Evolutionary conservation across 1,140 invertebrate species (phyloP).

Genomic region (Metopolophium dirhodum): DNA sequence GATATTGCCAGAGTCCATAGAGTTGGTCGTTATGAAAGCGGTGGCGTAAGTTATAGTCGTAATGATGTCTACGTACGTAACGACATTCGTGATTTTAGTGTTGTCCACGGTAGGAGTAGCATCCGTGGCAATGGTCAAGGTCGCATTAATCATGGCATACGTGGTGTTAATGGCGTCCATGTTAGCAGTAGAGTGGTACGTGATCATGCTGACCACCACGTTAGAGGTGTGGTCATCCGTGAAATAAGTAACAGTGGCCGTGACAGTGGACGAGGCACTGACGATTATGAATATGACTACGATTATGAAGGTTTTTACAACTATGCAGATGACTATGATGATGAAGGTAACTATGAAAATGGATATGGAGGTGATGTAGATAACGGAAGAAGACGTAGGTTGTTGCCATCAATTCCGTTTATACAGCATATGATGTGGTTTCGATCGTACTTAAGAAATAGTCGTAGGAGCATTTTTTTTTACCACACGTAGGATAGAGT

Average conservation of each 20-base stretch:
- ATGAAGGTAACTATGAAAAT: not conserved
- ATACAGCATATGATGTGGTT: not conserved
- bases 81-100: not conserved
- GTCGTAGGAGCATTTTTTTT: accelerated
- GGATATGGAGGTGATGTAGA: not conserved
- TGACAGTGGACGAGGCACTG: not conserved
- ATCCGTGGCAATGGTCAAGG: not conserved
- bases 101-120: not conserved
- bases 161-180: no score
- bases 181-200: not conserved
- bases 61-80: not conserved
- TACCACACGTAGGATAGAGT: not conserved
- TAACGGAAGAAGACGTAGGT: not conserved
- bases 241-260: not conserved
- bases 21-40: not conserved
- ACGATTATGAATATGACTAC: not conserved
- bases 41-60: not conserved
- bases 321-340: no score
- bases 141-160: not conserved
- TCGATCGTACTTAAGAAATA: not conserved
- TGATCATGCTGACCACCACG: not conserved
- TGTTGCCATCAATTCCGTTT: not conserved
- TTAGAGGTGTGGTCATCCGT: not conserved
- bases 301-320: not conserved
- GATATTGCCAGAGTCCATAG: not conserved